phyloP scores from a whole-genome alignment of 2,113 vertebrate species.

The Aegithalos caudatus region DNA sequence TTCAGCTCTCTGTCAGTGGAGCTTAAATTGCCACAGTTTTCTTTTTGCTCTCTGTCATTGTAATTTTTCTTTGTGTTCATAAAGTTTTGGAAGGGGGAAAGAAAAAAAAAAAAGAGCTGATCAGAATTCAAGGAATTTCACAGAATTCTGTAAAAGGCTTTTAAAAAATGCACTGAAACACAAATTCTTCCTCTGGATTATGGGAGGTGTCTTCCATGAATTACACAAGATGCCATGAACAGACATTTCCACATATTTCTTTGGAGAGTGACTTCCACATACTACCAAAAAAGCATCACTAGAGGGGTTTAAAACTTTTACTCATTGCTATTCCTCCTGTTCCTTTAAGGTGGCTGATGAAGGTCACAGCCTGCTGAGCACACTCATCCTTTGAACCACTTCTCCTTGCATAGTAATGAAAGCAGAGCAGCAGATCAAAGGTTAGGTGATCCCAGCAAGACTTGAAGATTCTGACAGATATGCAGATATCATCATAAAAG shows the following conservation, averaged over 20 bases:
- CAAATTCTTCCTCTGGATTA: background rate
- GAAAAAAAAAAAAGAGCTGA: background rate
- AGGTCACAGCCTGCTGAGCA: background rate
- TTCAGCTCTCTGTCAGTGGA: background rate
- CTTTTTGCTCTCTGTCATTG: background rate
- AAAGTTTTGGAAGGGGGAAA: background rate
- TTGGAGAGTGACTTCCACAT: background rate
- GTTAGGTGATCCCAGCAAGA: background rate
- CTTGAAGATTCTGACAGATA: slow-evolving; percentile 38
- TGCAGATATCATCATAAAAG: slow-evolving; percentile 26
- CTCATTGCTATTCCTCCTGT: background rate
- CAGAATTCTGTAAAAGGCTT: background rate
- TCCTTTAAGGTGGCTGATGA: background rate
- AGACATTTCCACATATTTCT: background rate
- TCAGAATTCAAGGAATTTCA: background rate
- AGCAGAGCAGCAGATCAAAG: slow-evolving; percentile 39
- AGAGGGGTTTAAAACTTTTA: background rate
- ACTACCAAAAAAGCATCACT: background rate
- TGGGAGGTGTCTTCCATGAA: background rate
- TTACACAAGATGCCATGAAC: background rate
- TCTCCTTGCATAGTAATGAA: slow-evolving; percentile 23
- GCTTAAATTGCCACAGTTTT: background rate
- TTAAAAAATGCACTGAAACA: background rate
- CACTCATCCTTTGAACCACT: slow-evolving; percentile 1
- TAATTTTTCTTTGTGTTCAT: background rate